Conservation (phyloP, 1,140 invertebrate species). For the Drosophila pallidifrons region DNA sequence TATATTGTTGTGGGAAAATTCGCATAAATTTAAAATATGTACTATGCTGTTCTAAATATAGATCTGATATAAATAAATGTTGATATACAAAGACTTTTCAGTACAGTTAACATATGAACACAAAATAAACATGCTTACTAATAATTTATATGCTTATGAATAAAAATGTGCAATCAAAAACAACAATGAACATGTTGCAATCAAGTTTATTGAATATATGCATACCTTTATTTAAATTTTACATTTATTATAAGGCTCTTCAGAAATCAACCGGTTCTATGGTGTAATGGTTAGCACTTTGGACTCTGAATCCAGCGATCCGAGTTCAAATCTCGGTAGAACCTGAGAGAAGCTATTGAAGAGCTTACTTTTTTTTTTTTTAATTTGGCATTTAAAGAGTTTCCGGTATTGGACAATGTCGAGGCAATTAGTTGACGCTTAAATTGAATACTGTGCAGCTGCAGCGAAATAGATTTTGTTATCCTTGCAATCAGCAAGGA, state of each 20-base stretch:
- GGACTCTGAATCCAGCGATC: conserved; percentile 96
- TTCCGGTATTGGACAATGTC: neutral
- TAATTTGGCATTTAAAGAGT: neutral
- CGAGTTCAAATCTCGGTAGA: conserved; percentile 94
- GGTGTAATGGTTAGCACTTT: conserved; percentile 97
- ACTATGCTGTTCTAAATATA: too few species aligned
- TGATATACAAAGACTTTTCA: too few species aligned
- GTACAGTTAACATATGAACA: too few species aligned
- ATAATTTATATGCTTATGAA: too few species aligned
- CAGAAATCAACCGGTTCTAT: conserved; percentile 87
- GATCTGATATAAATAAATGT: too few species aligned
- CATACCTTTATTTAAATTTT: neutral
- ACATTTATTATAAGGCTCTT: neutral
- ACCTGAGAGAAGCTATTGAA: conserved; percentile 85
- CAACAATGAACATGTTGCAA: too few species aligned
- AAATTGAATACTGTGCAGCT: conserved; percentile 12
- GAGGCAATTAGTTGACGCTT: conserved; percentile 14
- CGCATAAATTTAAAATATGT: too few species aligned
- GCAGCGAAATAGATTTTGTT: conserved; percentile 2
- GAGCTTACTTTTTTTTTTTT: neutral
- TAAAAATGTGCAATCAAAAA: too few species aligned
- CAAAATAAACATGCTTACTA: too few species aligned
- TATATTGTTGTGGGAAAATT: too few species aligned
- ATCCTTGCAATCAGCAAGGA: conserved; percentile 33
- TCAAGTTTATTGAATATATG: too few species aligned